phyloP scores from a whole-genome alignment of 2,113 vertebrate genomes.

The Rutilus rutilus region DNA sequence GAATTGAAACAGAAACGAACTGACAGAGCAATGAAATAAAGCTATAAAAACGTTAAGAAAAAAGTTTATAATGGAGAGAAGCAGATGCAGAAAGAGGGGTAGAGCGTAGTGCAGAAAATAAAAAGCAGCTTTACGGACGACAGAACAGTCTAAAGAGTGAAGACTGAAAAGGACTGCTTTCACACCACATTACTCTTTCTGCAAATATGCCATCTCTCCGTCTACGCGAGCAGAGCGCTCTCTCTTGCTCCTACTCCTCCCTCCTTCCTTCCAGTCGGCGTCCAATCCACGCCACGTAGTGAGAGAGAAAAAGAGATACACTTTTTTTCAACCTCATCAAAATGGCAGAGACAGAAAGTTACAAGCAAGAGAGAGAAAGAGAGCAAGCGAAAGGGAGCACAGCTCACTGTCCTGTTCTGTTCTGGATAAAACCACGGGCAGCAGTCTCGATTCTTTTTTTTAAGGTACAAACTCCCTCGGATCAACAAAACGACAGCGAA shows the following conservation, averaged over 20 bases:
- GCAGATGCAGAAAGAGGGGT: slow-evolving; percentile 63
- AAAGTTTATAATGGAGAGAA: slow-evolving; percentile 66
- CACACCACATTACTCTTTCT: slow-evolving; percentile 65
- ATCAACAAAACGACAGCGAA: slow-evolving; percentile 55
- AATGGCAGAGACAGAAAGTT: slow-evolving; percentile 79
- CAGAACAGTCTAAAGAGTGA: slow-evolving; percentile 64
- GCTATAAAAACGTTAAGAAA: slow-evolving; percentile 55
- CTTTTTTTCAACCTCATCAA: slow-evolving; percentile 75
- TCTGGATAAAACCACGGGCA: slow-evolving; percentile 58
- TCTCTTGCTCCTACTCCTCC: slow-evolving; percentile 64
- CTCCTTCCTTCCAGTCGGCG: slow-evolving; percentile 67
- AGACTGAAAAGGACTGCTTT: slow-evolving; percentile 67
- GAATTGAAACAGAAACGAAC: slow-evolving; percentile 59
- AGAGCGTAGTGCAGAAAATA: slow-evolving; percentile 54
- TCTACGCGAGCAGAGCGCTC: slow-evolving; percentile 62
- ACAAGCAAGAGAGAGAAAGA: slow-evolving; percentile 24
- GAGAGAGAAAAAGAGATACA: slow-evolving; percentile 61
- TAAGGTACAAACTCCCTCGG: slow-evolving; percentile 76
- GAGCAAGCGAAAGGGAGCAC: slow-evolving; percentile 48
- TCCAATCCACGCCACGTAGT: slow-evolving; percentile 78
- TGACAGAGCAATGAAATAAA: slow-evolving; percentile 58
- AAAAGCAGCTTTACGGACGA: slow-evolving; percentile 44
- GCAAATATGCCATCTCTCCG: slow-evolving; percentile 73
- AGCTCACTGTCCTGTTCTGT: slow-evolving; percentile 69
- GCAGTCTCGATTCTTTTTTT: slow-evolving; percentile 67